These are phyloP conservation scores for Riptortus pedestris DNA, from an alignment of 1,140 invertebrate genomes.

Conservation along the genomic window DNA sequence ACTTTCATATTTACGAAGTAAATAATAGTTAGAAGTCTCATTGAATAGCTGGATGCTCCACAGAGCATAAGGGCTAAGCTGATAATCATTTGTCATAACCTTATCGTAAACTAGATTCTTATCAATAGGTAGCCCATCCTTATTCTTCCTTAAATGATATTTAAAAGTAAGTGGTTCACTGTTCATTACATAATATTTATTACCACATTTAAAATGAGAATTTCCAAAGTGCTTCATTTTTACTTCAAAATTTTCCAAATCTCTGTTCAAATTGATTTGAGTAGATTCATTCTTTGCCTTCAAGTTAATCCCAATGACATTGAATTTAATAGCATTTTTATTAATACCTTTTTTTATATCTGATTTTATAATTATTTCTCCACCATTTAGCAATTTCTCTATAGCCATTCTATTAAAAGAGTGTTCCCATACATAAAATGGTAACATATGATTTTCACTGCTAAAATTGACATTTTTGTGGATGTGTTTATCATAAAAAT, in stretches of 20 bases:
- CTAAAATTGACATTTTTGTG: neutral
- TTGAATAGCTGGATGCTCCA: neutral
- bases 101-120: neutral
- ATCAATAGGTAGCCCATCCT: neutral
- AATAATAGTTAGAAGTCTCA: neutral
- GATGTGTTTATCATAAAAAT: neutral
- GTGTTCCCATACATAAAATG: neutral
- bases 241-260: neutral
- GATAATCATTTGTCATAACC: neutral
- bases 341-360: neutral
- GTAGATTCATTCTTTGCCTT: neutral
- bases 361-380: neutral
- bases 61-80: neutral
- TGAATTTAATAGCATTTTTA: constrained; percentile 6
- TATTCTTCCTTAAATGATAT: neutral
- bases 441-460: neutral
- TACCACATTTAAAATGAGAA: neutral
- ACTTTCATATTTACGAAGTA: neutral
- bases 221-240: neutral
- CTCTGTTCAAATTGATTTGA: neutral
- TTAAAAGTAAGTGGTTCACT: neutral
- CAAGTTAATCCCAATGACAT: neutral
- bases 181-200: neutral
- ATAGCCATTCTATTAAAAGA: neutral
- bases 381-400: neutral